Conservation (phyloP, 2,113 vertebrate species). For the Ceyx melanurus region DNA sequence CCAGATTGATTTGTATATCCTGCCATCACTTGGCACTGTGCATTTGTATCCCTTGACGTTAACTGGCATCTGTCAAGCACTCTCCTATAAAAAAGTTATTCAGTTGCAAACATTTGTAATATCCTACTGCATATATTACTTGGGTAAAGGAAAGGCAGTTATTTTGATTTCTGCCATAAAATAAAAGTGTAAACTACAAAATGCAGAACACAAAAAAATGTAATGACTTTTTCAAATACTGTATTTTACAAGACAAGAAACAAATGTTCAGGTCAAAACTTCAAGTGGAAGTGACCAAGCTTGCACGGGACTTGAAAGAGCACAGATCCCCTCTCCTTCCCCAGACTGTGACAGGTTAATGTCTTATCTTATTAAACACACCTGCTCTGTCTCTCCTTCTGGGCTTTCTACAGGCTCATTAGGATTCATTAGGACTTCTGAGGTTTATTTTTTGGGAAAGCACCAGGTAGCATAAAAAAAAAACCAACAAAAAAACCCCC, state of each 20-base stretch:
- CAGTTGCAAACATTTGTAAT: background rate
- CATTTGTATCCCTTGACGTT: slow-evolving; percentile 30
- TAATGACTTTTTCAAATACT: slow-evolving; percentile 17
- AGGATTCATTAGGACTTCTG: background rate
- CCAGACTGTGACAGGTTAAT: slow-evolving; percentile 6
- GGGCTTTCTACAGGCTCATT: slow-evolving; percentile 36
- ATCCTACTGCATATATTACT: slow-evolving; percentile 25
- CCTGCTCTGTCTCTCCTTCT: slow-evolving; percentile 6
- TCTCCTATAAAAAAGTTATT: slow-evolving; percentile 23
- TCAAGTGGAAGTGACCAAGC: background rate
- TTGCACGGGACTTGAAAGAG: background rate
- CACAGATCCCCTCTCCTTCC: background rate
- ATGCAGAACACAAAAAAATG: slow-evolving; percentile 55
- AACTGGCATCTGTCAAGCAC: slow-evolving; percentile 54
- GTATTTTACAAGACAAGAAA: slow-evolving; percentile 26
- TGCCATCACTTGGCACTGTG: background rate
- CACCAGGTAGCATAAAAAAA: slow-evolving; percentile 50
- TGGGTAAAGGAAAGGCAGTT: slow-evolving; percentile 14
- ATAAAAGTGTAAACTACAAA: slow-evolving; percentile 42
- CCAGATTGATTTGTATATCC: slow-evolving; percentile 37
- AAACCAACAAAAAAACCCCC: background rate
- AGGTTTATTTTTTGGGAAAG: background rate
- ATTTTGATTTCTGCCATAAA: slow-evolving; percentile 53
- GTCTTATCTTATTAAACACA: slow-evolving; percentile 11
- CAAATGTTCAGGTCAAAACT: slow-evolving; percentile 10